These are phyloP conservation scores for Bradypus variegatus DNA, from an alignment of 2,797 vertebrate species.

Conservation along the genomic window DNA sequence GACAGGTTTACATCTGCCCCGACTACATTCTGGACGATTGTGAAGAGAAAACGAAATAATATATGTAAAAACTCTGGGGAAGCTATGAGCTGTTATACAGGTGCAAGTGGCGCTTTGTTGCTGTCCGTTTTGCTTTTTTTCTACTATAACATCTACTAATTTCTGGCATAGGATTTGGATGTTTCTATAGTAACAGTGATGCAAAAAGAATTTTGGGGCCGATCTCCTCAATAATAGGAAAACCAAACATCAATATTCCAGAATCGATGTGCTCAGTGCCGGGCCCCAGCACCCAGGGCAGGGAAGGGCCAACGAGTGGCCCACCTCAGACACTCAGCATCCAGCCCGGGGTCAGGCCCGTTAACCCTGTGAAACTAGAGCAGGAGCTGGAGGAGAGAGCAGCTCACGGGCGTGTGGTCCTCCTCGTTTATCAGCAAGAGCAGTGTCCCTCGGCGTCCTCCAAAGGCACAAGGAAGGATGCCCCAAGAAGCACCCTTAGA, in stretches of 20 bases:
- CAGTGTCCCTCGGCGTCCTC: fast-evolving
- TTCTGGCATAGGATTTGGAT: fast-evolving
- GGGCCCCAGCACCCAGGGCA: fast-evolving
- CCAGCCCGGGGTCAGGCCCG: background rate
- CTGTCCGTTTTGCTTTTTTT: background rate
- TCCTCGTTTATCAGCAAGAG: too few relatives aligned
- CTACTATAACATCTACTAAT: fast-evolving
- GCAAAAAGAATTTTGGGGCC: background rate
- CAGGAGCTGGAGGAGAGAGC: background rate
- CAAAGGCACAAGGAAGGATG: too few relatives aligned
- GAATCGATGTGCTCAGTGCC: too few relatives aligned
- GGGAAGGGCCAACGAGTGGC: fast-evolving
- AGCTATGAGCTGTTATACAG: fast-evolving
- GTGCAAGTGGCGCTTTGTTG: fast-evolving
- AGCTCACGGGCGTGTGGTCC: fast-evolving
- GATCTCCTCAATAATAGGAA: background rate
- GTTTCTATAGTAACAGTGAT: background rate
- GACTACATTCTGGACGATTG: fast-evolving
- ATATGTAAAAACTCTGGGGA: background rate
- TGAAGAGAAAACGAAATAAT: background rate
- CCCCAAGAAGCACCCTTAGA: fast-evolving
- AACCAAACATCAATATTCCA: background rate
- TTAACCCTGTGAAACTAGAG: background rate
- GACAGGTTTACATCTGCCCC: background rate
- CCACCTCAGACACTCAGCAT: background rate